Evolutionary conservation across 2,888 invertebrate species (phyloP), one percentile per base, ranked within the genome.

Genomic region (Apodemia duryi): DNA sequence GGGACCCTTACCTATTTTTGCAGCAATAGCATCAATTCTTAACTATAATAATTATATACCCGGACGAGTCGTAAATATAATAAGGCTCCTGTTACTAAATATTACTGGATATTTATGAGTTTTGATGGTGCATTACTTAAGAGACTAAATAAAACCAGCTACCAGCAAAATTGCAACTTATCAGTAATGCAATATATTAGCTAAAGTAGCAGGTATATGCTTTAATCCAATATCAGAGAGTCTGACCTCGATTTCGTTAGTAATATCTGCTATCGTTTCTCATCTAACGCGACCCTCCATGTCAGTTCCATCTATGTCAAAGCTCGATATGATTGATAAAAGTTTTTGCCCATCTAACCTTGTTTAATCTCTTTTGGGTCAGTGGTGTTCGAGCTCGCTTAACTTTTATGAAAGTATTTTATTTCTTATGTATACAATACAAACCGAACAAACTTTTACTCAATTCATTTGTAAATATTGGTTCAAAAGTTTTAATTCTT

Each of bases 261-360:
- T 21, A 43, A 41, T 46, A 13, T 41, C 28, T 43, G 3, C 62
- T 62, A 62, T 62, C 62, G 46, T 29, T 46, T 52, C 52, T 9
- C 52, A 52, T 52, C 52, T 51, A 21, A 28, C 52, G 52, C 52
- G 52, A 52, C 52, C 52, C 52, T 52, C 62, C 28, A 21, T 43
- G 41, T 28, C 43, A 43, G 9, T 43, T 21, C 62, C 38, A 38
- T 41, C 62, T 43, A 62, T 43, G 62, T 62, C 41, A 43, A 13
- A 62, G 11, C 62, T 21, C 28, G 62, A 62, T 62, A 62, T 62
- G 62, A 62, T 62, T 46, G 62, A 62, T 62, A 62, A 62, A 62
- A 62, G 46, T 62, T 62, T 61, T 13, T 46, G 46, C 46, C 62
- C 41, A 6, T 62, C 41, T 41, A 62, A 62, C 43, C 61, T 61